Evolutionary conservation across 2,888 invertebrate species (phyloP).

Genomic region (Pterobdella sp.): DNA sequence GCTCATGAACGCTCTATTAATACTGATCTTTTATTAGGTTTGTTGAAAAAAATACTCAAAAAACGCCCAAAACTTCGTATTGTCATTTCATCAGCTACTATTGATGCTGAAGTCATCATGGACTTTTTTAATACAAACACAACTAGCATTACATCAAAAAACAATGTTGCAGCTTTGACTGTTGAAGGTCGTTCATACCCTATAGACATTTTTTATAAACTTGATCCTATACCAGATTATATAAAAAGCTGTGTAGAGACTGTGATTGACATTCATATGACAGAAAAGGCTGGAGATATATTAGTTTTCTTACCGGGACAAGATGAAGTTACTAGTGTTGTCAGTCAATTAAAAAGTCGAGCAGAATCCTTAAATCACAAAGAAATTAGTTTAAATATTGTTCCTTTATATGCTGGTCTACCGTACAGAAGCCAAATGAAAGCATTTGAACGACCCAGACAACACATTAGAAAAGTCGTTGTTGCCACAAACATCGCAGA

Average conservation of each 20-base stretch:
- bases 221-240: conserved; percentile 77
- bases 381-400: conserved; percentile 56
- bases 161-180: conserved; percentile 69
- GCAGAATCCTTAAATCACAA: conserved; percentile 41
- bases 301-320: conserved; percentile 68
- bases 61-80: conserved; percentile 73
- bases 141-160: conserved; percentile 54
- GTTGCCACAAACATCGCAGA: conserved; percentile 94
- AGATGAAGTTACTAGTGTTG: conserved; percentile 80
- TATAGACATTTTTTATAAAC: conserved; percentile 72
- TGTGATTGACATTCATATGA: conserved; percentile 68
- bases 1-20: conserved; percentile 87
- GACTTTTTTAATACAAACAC: conserved; percentile 56
- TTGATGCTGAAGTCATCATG: conserved; percentile 69
- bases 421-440: conserved; percentile 63
- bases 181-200: conserved; percentile 77
- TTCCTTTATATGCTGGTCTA: conserved; percentile 88
- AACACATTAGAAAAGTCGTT: conserved; percentile 74
- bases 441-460: conserved; percentile 65
- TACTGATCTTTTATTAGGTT: conserved; percentile 85
- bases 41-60: conserved; percentile 77
- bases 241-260: conserved; percentile 78
- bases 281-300: conserved; percentile 67
- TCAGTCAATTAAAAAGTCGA: conserved; percentile 47
- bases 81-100: conserved; percentile 86